phyloP scores from a whole-genome alignment of 2,888 invertebrate species.

The Dichetophora obliterata region DNA sequence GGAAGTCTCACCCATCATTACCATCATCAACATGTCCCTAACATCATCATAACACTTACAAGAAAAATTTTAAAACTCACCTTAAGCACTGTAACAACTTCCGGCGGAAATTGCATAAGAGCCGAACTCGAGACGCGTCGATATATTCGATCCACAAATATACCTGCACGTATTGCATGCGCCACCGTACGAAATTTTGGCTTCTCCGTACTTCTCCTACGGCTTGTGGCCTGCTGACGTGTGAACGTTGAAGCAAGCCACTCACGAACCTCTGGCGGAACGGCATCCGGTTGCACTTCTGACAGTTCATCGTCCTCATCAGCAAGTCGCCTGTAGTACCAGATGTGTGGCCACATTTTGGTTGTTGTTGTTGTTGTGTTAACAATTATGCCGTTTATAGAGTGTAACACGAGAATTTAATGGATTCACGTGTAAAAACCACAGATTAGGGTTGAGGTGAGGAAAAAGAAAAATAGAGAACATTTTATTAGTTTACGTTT shows the following conservation, averaged over 20 bases:
- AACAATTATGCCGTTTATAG: constrained; percentile 9
- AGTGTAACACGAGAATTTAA: not conserved
- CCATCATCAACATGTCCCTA: not conserved
- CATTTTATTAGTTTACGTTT: constrained; percentile 45
- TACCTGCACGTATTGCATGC: constrained; percentile 95
- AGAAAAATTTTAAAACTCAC: constrained; percentile 71
- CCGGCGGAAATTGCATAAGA: constrained; percentile 89
- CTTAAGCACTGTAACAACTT: constrained; percentile 88
- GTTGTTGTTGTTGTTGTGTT: constrained; percentile 29
- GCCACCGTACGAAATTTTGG: constrained; percentile 95
- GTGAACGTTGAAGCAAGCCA: constrained; percentile 98
- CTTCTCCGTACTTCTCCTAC: constrained; percentile 82
- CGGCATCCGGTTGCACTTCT: constrained; percentile 96
- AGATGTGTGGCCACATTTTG: constrained; percentile 20
- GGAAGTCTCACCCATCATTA: not conserved
- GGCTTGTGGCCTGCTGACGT: constrained; percentile 84
- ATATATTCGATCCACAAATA: constrained; percentile 95
- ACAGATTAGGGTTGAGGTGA: constrained; percentile 48
- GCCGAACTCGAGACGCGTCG: constrained; percentile 83
- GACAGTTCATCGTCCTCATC: constrained; percentile 96
- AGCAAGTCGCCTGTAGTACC: constrained; percentile 77
- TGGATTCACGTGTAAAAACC: not conserved
- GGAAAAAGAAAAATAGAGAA: constrained; percentile 46
- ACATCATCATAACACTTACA: not conserved
- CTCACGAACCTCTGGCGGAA: constrained; percentile 95